These are phyloP conservation scores for Chloroceryle amazona DNA, from an alignment of 2,797 vertebrate genomes.

Conservation along the genomic window DNA sequence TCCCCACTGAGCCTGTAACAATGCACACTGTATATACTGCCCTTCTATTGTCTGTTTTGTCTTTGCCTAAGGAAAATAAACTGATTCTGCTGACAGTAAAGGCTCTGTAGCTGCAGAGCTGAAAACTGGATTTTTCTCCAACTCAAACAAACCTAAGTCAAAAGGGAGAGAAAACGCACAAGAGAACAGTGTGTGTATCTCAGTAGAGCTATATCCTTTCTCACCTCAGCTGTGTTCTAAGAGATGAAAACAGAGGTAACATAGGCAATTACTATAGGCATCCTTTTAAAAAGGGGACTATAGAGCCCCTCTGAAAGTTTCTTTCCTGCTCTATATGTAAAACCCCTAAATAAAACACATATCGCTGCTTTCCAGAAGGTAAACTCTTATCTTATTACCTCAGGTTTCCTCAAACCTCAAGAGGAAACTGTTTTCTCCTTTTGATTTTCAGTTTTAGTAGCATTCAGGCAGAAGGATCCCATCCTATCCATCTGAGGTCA, in stretches of 20 bases:
- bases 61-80: constrained; percentile 55
- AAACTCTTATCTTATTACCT: not conserved
- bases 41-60: constrained; percentile 36
- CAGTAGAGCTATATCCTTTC: not conserved
- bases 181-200: not conserved
- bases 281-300: not conserved
- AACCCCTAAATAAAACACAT: not conserved
- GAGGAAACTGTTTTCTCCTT: not conserved
- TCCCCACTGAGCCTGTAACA: constrained; percentile 45
- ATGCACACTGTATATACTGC: constrained; percentile 13
- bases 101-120: not conserved
- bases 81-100: constrained; percentile 31
- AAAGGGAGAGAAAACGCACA: not conserved
- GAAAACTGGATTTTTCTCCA: constrained; percentile 31
- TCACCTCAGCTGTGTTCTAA: not conserved
- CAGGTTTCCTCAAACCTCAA: not conserved
- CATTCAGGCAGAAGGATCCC: not conserved
- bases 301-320: not conserved
- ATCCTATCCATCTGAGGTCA: not conserved
- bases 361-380: not conserved
- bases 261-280: not conserved
- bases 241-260: not conserved
- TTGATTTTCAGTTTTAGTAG: not conserved
- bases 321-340: not conserved
- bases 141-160: not conserved